phyloP scores from a whole-genome alignment of 2,113 vertebrate species.

The Ochotona curzoniae region DNA sequence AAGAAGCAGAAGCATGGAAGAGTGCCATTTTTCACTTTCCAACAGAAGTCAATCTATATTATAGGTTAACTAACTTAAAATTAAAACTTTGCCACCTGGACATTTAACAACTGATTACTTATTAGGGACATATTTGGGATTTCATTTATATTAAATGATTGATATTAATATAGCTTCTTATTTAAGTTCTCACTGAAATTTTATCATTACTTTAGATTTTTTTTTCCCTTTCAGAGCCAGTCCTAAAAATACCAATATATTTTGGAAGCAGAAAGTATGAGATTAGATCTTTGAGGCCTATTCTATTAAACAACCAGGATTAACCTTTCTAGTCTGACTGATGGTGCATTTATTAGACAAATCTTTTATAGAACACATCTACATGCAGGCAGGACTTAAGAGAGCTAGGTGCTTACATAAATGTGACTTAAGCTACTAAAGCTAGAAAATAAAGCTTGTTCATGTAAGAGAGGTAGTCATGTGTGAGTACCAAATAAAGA shows the following conservation, averaged over 20 bases:
- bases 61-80: background rate
- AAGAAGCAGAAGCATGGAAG: background rate
- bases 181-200: slow-evolving; percentile 29
- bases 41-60: slow-evolving; percentile 8
- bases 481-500: background rate
- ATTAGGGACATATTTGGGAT: background rate
- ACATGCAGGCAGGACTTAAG: background rate
- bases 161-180: slow-evolving; percentile 26
- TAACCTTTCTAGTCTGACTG: background rate
- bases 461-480: slow-evolving; percentile 59
- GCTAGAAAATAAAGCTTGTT: slow-evolving; percentile 30
- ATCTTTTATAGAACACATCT: slow-evolving; percentile 15
- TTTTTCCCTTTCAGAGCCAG: background rate
- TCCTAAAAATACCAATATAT: slow-evolving; percentile 6
- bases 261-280: slow-evolving; percentile 12
- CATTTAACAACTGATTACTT: background rate
- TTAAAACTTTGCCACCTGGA: background rate
- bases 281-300: background rate
- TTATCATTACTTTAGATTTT: background rate
- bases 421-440: background rate
- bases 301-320: background rate
- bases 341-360: slow-evolving; percentile 4
- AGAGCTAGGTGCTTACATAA: slow-evolving; percentile 30
- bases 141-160: slow-evolving; percentile 13
- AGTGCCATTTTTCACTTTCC: background rate